phyloP scores from a whole-genome alignment of 2,888 invertebrate species.

The Drosophila seclusa region DNA sequence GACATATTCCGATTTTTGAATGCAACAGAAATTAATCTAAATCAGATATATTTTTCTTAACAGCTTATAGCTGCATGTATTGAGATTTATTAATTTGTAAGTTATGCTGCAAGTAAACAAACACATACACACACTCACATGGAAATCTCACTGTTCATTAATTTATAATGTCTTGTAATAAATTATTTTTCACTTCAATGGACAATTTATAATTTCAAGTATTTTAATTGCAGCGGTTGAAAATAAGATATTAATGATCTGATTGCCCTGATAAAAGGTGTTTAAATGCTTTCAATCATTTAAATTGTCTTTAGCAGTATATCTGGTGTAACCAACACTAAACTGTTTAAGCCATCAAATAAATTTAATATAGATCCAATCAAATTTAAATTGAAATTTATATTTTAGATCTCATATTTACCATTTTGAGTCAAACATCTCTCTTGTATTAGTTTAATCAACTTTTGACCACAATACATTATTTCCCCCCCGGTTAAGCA shows the following conservation, averaged over 20 bases:
- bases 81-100: constrained; percentile 63
- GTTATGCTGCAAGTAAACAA: constrained; percentile 25
- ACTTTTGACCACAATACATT: background rate
- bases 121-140: background rate
- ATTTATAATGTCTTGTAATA: constrained; percentile 76
- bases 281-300: background rate
- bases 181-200: constrained; percentile 66
- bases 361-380: background rate
- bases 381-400: background rate
- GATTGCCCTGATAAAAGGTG: background rate
- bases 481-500: background rate
- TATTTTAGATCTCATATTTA: background rate
- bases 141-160: constrained; percentile 67
- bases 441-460: no score
- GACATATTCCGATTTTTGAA: constrained; percentile 49
- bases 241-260: background rate
- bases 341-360: background rate
- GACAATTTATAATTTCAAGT: constrained; percentile 10
- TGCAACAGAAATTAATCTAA: constrained; percentile 48
- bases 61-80: constrained; percentile 51
- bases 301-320: background rate
- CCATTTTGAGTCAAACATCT: no score
- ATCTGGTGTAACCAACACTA: background rate
- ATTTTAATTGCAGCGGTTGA: background rate
- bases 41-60: constrained; percentile 50